A percentile compares a stretch with the other conserved stretches of the same genome.
Conservation (phyloP, 2,888 invertebrate genomes). For the Clunio marinus region DNA sequence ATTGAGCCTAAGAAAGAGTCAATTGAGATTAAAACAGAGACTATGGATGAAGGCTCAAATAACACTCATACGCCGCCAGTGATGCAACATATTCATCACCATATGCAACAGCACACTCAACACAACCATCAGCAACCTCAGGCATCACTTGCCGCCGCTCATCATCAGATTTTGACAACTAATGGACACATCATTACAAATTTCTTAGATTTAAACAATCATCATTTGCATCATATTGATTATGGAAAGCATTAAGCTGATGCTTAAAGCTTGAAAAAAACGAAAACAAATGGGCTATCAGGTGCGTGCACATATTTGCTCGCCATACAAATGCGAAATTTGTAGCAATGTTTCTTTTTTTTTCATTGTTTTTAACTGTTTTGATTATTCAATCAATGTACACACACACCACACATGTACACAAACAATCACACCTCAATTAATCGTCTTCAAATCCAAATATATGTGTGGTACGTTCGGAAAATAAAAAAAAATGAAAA, state of each 20-base stretch:
- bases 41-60: slow-evolving; percentile 34
- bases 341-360: slow-evolving; percentile 4
- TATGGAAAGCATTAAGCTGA: slow-evolving; percentile 35
- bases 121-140: slow-evolving; percentile 34
- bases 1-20: slow-evolving; percentile 33
- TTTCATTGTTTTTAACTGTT: slow-evolving; percentile 3
- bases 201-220: slow-evolving; percentile 38
- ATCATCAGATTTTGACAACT: slow-evolving; percentile 39
- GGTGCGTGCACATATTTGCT: background rate
- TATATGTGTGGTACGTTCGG: too few species aligned
- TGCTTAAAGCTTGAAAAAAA: too few species aligned
- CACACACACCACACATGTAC: too few species aligned
- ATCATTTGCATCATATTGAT: slow-evolving; percentile 39
- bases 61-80: slow-evolving; percentile 21
- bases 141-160: slow-evolving; percentile 31
- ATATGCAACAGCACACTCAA: slow-evolving; percentile 25
- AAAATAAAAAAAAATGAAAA: too few species aligned
- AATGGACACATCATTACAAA: slow-evolving; percentile 40
- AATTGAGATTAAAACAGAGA: slow-evolving; percentile 39
- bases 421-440: too few species aligned
- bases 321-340: background rate
- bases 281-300: background rate
- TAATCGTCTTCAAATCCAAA: too few species aligned
- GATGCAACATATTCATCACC: slow-evolving; percentile 25
- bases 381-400: too few species aligned